Conservation (phyloP, 1,140 invertebrate genomes). For the Pogonomyrmex barbatus region DNA sequence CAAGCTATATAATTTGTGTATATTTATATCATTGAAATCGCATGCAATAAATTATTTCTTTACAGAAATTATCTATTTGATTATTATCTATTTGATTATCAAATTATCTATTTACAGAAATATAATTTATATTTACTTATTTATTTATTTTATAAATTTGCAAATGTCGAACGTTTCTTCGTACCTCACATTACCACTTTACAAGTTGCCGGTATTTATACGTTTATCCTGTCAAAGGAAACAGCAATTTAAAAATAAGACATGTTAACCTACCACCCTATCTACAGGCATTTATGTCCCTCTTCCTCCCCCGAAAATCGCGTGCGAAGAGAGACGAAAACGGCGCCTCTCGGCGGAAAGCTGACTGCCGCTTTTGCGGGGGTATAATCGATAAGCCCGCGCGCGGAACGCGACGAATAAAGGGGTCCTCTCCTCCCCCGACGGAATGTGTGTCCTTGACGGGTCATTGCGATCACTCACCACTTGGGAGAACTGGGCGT, state of each 20-base stretch:
- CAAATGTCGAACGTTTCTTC: too few relatives aligned
- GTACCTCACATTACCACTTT: not conserved
- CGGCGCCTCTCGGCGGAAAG: slow-evolving; percentile 29
- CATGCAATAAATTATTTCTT: not conserved
- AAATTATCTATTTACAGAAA: not conserved
- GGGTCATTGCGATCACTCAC: slow-evolving; percentile 78
- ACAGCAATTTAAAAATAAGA: not conserved
- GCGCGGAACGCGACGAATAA: slow-evolving; percentile 26
- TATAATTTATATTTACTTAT: not conserved
- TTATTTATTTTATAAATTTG: slow-evolving; percentile 14
- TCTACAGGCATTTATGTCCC: not conserved
- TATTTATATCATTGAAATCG: not conserved
- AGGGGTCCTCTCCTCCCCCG: not conserved
- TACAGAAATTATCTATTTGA: too few relatives aligned
- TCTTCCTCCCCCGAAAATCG: slow-evolving; percentile 12
- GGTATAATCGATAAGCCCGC: slow-evolving; percentile 52
- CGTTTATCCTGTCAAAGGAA: not conserved
- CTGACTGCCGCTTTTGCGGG: slow-evolving; percentile 35
- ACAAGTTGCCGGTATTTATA: not conserved
- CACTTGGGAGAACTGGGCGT: slow-evolving; percentile 85
- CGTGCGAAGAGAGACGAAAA: slow-evolving; percentile 39
- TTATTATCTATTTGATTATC: not conserved
- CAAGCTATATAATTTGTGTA: not conserved
- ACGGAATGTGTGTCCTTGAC: slow-evolving; percentile 65
- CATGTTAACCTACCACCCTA: not conserved